phyloP scores from a whole-genome alignment of 2,888 invertebrate genomes.

The Drosophila affinis region DNA sequence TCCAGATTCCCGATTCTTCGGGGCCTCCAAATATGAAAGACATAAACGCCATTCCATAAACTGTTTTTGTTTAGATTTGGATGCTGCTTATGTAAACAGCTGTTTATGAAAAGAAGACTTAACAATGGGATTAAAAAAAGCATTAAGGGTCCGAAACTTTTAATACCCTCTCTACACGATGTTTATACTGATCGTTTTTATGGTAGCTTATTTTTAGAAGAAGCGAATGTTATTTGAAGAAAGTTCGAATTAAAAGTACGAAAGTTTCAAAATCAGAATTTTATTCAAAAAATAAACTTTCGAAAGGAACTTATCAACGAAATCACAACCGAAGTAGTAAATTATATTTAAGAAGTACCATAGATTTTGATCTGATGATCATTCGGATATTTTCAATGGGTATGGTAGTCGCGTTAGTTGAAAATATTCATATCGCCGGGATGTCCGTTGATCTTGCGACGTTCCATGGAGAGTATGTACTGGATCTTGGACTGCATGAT shows the following conservation, averaged over 20 bases:
- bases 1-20: background rate
- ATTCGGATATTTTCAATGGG: background rate
- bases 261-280: no score
- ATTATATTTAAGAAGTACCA: background rate
- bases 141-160: background rate
- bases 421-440: constrained; percentile 32
- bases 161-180: background rate
- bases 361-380: background rate
- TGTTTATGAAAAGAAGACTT: background rate
- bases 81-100: background rate
- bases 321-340: background rate
- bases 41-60: background rate
- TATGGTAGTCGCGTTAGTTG: constrained; percentile 11
- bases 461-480: constrained; percentile 57
- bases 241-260: no score
- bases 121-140: background rate
- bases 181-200: background rate
- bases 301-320: background rate
- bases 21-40: background rate
- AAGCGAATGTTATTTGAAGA: no score
- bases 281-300: no score
- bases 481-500: constrained; percentile 68
- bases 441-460: constrained; percentile 57
- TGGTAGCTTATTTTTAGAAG: no score
- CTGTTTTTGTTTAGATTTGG: background rate